Evolutionary conservation across 2,113 vertebrate genomes (phyloP).

Genomic region (Vulpes ferrilata): DNA sequence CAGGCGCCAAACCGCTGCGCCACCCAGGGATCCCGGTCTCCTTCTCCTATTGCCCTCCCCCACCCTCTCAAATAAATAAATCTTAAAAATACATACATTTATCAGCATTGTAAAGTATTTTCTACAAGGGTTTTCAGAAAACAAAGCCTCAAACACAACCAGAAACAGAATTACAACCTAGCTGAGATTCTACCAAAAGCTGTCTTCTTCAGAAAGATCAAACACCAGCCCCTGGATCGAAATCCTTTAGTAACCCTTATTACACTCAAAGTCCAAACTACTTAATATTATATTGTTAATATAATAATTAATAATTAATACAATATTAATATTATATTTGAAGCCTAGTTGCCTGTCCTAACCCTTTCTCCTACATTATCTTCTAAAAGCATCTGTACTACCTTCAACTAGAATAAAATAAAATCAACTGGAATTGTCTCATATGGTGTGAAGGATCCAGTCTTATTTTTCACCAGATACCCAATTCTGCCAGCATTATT

Average conservation of each 20-base stretch:
- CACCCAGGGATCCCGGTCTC: neutral
- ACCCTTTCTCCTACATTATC: neutral
- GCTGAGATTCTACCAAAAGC: constrained; percentile 11
- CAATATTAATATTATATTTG: neutral
- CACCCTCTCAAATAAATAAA: neutral
- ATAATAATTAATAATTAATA: no score
- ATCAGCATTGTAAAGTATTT: neutral
- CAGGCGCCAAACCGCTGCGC: no score
- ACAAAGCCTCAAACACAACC: constrained; percentile 5
- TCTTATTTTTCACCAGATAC: neutral
- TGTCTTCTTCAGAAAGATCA: neutral
- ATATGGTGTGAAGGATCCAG: neutral
- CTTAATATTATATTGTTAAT: neutral
- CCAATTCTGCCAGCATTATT: neutral
- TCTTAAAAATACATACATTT: neutral
- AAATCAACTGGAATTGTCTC: constrained; percentile 20
- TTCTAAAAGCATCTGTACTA: neutral
- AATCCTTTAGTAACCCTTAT: neutral
- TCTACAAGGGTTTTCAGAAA: neutral
- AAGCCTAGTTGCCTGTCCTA: neutral
- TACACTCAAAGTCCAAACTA: neutral
- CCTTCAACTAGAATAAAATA: constrained; percentile 45
- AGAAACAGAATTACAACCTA: constrained; percentile 14
- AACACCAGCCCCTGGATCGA: neutral
- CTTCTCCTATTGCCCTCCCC: neutral